These are phyloP conservation scores for Peromyscus eremicus DNA, from an alignment of 2,797 vertebrate species.

Conservation along the genomic window DNA sequence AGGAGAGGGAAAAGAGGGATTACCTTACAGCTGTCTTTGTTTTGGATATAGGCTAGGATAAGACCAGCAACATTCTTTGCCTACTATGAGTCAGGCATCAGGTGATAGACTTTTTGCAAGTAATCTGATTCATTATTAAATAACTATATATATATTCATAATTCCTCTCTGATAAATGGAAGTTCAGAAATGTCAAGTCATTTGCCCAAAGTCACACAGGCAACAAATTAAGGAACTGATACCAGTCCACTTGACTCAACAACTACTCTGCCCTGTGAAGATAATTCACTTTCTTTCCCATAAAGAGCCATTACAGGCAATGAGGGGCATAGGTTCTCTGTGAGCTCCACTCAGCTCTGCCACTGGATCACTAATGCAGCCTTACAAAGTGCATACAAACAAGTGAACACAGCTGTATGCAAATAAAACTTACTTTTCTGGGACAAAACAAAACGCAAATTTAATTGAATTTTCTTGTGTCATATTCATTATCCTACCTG, in stretches of 20 bases:
- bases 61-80: not conserved
- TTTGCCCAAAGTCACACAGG: not conserved
- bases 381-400: not conserved
- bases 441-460: constrained; percentile 53
- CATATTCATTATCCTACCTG: not conserved
- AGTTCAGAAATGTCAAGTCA: not conserved
- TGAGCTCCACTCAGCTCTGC: not conserved
- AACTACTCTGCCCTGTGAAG: not conserved
- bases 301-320: constrained; percentile 11
- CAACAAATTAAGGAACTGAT: not conserved
- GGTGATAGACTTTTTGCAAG: not conserved
- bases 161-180: not conserved
- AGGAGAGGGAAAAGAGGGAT: not conserved
- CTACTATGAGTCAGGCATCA: not conserved
- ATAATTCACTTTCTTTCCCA: constrained; percentile 28
- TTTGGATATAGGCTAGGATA: not conserved
- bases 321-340: not conserved
- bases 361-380: not conserved
- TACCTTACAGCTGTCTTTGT: not conserved
- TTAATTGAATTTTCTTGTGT: constrained; percentile 56
- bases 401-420: not conserved
- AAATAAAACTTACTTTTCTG: constrained; percentile 29
- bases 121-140: constrained; percentile 20
- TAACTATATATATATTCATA: not conserved
- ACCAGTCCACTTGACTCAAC: not conserved